phyloP scores from a whole-genome alignment of 2,888 invertebrate species.

The Drosophila rellima region DNA sequence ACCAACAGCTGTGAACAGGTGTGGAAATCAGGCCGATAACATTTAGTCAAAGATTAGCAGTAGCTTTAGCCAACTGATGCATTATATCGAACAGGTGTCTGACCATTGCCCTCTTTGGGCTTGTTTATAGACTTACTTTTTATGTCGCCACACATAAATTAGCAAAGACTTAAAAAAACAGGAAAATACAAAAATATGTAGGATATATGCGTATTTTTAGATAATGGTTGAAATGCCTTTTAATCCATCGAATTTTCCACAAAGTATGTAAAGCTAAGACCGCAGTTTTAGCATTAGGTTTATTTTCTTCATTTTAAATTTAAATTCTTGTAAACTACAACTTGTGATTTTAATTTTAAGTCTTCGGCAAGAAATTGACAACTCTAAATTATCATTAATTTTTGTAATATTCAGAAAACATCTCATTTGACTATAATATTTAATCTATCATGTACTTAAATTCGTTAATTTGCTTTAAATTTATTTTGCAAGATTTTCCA shows the following conservation, averaged over 20 bases:
- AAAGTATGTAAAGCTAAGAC: background rate
- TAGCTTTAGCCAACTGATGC: constrained; percentile 63
- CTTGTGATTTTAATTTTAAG: no score
- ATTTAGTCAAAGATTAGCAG: constrained; percentile 48
- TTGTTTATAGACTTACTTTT: constrained; percentile 38
- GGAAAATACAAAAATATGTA: background rate
- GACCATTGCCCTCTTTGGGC: background rate
- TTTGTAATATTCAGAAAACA: no score
- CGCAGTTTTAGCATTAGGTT: no score
- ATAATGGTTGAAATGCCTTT: background rate
- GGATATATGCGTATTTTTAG: background rate
- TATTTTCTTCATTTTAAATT: background rate
- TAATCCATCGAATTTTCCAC: background rate
- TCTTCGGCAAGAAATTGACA: no score
- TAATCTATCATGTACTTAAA: no score
- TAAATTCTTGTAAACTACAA: background rate
- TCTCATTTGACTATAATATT: no score
- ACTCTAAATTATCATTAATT: no score
- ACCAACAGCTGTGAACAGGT: constrained; percentile 66
- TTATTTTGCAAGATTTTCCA: background rate
- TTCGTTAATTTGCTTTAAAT: background rate
- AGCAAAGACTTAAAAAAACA: constrained; percentile 22
- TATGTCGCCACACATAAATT: constrained; percentile 56
- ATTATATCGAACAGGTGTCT: constrained; percentile 67
- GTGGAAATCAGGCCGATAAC: constrained; percentile 65